Base-by-base conservation (phyloP, 1,140 invertebrate genomes). In the Antheraea mylitta region DNA sequence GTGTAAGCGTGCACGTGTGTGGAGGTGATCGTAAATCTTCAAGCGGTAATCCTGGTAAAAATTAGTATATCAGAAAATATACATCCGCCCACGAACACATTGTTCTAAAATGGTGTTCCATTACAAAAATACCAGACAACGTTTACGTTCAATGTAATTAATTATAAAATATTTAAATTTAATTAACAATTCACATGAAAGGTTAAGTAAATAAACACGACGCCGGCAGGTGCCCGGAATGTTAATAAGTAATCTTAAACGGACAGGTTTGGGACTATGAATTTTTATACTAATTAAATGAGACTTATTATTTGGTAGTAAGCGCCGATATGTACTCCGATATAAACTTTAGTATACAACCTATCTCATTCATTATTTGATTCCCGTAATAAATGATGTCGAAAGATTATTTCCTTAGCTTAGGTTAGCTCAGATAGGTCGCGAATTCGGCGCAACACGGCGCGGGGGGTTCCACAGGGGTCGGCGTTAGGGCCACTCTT, bases 131-230 rank as follows among this genome's bases (percentile, higher is more conserved):
- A 16, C 45, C 45, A n/a, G 45, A 53, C 45, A 53, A 13, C 11
- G 45, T 2, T 53, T 53, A 53, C 16, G 45, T 11, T 53, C 0
- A 64, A 42, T 64, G 65, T 65, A 67, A 69, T 69, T 70, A 69
- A 75, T 70, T 72, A 70, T 72, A 68, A 66, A 61, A 67, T 63
- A 72, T 75, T 72, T 64, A 68, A 68, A 72, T 72, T 70, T 62
- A 63, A 69, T 66, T 60, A 69, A 69, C 61, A 69, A 69, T 72
- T 42, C 64, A 61, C 58, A 42, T 70, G 59, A 70, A 72, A 68
- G 58, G 64, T 64, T 73, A 69, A 36, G 63, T 63, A 69, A 68
- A 74, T 66, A 70, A 62, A 64, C 60, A 22, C 7, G 13, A 37
- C 38, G 18, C 67, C 18, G 36, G 18, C 61, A 53, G 65, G 59